phyloP scores from a whole-genome alignment of 2,888 invertebrate genomes.

The Oscheius sp. region DNA sequence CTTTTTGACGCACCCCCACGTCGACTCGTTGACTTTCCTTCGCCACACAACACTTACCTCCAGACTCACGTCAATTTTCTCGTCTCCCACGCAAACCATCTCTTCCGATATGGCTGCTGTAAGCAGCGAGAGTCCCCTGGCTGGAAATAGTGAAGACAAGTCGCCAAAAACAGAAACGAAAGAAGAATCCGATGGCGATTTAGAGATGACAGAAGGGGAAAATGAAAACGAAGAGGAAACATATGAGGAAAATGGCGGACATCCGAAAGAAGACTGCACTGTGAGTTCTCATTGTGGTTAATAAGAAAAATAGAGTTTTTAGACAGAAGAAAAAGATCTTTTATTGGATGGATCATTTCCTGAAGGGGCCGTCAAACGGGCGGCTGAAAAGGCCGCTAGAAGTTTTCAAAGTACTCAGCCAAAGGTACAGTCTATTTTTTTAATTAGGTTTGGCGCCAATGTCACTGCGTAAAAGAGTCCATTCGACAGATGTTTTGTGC shows the following conservation, averaged over 20 bases:
- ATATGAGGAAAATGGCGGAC: constrained; percentile 37
- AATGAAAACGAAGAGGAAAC: constrained; percentile 45
- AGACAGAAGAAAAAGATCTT: constrained; percentile 47
- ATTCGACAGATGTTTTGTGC: constrained; percentile 25
- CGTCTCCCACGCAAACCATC: constrained; percentile 57
- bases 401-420: constrained; percentile 72
- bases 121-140: constrained; percentile 43
- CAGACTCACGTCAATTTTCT: constrained; percentile 45
- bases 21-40: too few relatives aligned
- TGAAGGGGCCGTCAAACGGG: constrained; percentile 71
- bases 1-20: too few relatives aligned
- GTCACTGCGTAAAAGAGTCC: constrained; percentile 6
- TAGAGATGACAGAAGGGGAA: constrained; percentile 58
- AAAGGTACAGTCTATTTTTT: constrained; percentile 56
- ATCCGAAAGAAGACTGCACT: constrained; percentile 5
- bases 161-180: constrained; percentile 49
- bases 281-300: too few relatives aligned
- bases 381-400: constrained; percentile 71
- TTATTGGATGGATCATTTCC: constrained; percentile 62
- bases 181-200: constrained; percentile 61
- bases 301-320: neutral
- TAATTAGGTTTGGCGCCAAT: constrained; percentile 19
- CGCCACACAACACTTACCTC: constrained; percentile 39
- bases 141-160: constrained; percentile 27
- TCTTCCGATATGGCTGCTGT: constrained; percentile 48